These are phyloP conservation scores for Sarcophaga rosellei DNA, from an alignment of 2,888 invertebrate genomes.

Conservation along the genomic window DNA sequence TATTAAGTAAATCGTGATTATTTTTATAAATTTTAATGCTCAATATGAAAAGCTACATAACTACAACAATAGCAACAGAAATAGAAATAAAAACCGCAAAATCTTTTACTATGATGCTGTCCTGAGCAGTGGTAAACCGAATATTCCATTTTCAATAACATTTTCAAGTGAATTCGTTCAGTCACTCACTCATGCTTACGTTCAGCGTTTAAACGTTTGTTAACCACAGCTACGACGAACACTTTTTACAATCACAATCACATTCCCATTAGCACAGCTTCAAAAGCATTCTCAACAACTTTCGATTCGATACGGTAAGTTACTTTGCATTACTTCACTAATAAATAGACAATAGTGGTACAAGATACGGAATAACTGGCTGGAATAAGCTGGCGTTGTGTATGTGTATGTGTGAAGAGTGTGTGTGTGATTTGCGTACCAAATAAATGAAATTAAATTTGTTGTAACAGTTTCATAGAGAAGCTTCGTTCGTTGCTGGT, in stretches of 20 bases:
- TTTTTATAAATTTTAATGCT: background rate
- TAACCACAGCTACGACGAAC: background rate
- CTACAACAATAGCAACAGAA: background rate
- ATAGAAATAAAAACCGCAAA: background rate
- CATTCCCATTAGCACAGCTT: no score
- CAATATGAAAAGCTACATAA: background rate
- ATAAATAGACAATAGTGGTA: no score
- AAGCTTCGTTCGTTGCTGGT: slow-evolving; percentile 19
- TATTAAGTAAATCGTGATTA: background rate
- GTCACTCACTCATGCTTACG: no score
- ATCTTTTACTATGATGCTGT: background rate
- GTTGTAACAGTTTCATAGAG: slow-evolving; percentile 57
- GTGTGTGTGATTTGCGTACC: slow-evolving; percentile 50
- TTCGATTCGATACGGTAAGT: no score
- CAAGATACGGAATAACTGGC: no score
- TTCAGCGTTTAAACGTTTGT: background rate
- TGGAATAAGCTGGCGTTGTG: no score
- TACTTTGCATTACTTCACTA: no score
- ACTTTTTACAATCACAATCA: no score
- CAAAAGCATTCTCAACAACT: no score
- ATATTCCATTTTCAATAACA: no score
- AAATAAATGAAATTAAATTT: slow-evolving; percentile 57
- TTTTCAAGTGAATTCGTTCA: no score
- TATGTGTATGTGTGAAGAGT: background rate
- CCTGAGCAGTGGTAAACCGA: background rate